Evolutionary conservation across 1,140 invertebrate species (phyloP), one percentile per base, ranked within the genome.

Genomic region (Lasaia peninsularis): DNA sequence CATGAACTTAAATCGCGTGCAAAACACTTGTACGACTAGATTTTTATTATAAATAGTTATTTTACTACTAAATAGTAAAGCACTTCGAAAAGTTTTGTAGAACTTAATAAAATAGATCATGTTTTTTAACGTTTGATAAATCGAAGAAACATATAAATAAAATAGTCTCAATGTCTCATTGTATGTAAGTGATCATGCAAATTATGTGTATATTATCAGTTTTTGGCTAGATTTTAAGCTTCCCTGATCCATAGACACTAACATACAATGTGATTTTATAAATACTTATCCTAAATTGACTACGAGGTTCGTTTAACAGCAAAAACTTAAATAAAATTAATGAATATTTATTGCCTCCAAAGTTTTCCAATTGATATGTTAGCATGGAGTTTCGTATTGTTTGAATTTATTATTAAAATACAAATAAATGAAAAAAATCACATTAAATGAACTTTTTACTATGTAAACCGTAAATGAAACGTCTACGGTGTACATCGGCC

Each of bases 31-130:
- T 87, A 85, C 71, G 62, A 73, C 81, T 82, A 86, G 63, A 81
- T 72, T 75, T 79, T 62, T 71, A 80, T 88, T 86, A 88, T 75
- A 81, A 83, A 80, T 82, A 86, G 75, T 78, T 69, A 73, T 76
- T 69, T 74, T 77, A 73, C 78, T 81, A 86, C 77, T 84, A 84
- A 78, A 86, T 86, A 88, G 83, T 88, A 88, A 88, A 88, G 83
- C 86, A 88, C 86, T 88, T 88, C 75, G 79, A 86, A 88, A 85
- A 80, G 73, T 79, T 80, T 73, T 71, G 78, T 73, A 64, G 52
- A 64, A 65, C 49, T 71, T 76, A 69, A 67, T 71, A 71, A 78
- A 63, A 61, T 55, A 72, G 64, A 31, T 34, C 4, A 53, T 20
- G n/a, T 53, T n/a, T 34, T 5, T 21, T 53, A 34, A 48, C 44